phyloP scores from a whole-genome alignment of 2,113 vertebrate species.

The Tichodroma muraria region DNA sequence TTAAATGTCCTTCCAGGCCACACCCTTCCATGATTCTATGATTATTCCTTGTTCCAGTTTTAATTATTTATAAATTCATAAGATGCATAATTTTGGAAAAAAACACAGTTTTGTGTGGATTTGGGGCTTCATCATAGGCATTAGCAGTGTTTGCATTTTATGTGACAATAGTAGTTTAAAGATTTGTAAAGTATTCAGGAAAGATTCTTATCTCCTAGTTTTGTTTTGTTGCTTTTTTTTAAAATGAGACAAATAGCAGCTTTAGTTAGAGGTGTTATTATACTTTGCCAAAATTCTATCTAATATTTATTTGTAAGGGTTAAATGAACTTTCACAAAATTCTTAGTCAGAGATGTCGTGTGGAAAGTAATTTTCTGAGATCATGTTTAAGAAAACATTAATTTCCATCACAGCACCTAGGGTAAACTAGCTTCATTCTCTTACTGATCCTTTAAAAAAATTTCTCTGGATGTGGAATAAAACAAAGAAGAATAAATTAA shows the following conservation, averaged over 20 bases:
- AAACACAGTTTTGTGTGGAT: background rate
- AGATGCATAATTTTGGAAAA: background rate
- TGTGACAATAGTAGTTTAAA: background rate
- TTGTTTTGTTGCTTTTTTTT: background rate
- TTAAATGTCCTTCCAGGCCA: background rate
- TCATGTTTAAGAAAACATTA: background rate
- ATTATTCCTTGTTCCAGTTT: background rate
- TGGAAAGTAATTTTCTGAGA: background rate
- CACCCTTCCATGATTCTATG: background rate
- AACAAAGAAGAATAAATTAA: background rate
- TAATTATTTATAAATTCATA: background rate
- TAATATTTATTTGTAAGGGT: background rate
- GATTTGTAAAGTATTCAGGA: conserved; percentile 4
- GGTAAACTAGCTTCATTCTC: background rate
- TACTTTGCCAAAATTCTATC: background rate
- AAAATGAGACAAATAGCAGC: background rate
- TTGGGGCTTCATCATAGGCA: background rate
- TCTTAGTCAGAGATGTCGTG: background rate
- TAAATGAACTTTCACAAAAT: conserved; percentile 3
- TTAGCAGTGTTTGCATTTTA: background rate
- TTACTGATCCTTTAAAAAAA: background rate
- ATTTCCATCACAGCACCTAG: background rate
- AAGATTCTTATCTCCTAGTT: background rate
- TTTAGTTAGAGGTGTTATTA: background rate
- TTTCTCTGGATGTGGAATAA: background rate